Evolutionary conservation across 2,888 invertebrate genomes (phyloP).

Genomic region (Lumbricus terrestris): DNA sequence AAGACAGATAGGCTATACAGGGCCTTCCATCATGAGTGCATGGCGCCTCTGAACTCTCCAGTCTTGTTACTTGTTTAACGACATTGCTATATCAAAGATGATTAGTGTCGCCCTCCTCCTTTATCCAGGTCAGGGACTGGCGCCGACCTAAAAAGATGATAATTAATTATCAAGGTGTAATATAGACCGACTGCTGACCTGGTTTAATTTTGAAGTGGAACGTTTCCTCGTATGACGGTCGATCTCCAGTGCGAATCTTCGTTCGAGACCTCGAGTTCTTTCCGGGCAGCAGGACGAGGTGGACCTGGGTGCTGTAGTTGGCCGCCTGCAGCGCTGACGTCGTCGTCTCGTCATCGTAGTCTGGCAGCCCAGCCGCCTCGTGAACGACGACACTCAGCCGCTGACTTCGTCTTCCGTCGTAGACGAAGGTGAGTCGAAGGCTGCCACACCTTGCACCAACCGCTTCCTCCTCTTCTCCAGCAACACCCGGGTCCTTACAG

Average conservation of each 20-base stretch:
- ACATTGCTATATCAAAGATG: too few relatives aligned
- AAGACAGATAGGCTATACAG: too few relatives aligned
- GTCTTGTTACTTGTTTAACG: too few relatives aligned
- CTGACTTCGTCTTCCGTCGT: conserved; percentile 74
- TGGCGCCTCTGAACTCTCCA: too few relatives aligned
- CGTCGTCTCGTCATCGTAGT: conserved; percentile 57
- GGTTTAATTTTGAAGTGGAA: conserved; percentile 87
- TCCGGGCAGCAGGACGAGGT: conserved; percentile 81
- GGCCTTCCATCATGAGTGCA: too few relatives aligned
- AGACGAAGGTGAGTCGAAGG: conserved; percentile 82
- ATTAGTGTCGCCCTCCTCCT: too few relatives aligned
- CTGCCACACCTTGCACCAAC: conserved; percentile 65
- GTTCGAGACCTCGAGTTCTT: conserved; percentile 92
- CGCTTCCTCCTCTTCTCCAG: neutral
- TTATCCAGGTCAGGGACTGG: too few relatives aligned
- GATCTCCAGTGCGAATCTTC: conserved; percentile 85
- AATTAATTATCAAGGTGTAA: too few relatives aligned
- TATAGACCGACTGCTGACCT: conserved; percentile 57
- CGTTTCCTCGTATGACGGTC: conserved; percentile 89
- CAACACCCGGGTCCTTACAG: neutral
- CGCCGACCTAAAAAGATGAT: neutral
- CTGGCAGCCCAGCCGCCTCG: conserved; percentile 79
- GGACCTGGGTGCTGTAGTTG: conserved; percentile 49
- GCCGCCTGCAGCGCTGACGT: conserved; percentile 33
- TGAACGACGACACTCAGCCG: conserved; percentile 73